Evolutionary conservation across 1,140 invertebrate genomes (phyloP), one percentile per base, ranked within the genome.

Genomic region (Dendroctonus ponderosae): DNA sequence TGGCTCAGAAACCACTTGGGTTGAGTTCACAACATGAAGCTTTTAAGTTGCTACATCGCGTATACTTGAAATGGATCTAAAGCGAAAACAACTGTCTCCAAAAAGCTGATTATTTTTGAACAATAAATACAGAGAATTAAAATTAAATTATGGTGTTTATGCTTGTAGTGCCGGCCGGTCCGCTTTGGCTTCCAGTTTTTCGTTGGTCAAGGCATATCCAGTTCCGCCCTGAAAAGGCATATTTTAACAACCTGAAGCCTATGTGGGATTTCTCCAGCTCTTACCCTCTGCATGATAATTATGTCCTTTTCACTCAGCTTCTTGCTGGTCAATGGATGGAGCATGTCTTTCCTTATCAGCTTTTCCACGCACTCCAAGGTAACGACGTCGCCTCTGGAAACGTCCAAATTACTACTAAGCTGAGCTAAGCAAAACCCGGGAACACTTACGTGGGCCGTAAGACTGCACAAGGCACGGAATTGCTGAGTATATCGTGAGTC

Each of bases 361-460:
- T 97, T 97, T 72, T 98, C 95, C 6, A 97, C 87, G 82, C 96
- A 98, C 77, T 98, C 95, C 85, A 95, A 85, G 8, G 96, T 99
- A 0, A 99, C 89, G 14, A 99, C 93, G 83, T 94, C 88, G n/a
- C 97, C 96, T 0, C 91, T 93, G 78, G 62, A 82, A 82, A 40
- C 8, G 3, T 41, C 8, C 1, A 56, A 46, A 46, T 2, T 4
- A 11, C 12, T 12, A 46, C 43, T 46, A 46, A 46, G 5, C 8
- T 46, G 43, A 52, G 15, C n/a, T 52, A 26, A 52, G 15, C 2
- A 52, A 52, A 52, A 3, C 3, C 26, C 1, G 26, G 14, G n/a
- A 7, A 40, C 6, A 9, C 86, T 88, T 85, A 94, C 91, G 92
- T 94, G 65, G 93, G 89, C 81, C 85, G 89, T 26, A 99, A 85